Evolutionary conservation across 2,888 invertebrate species (phyloP).

Genomic region (Drosophila diplacantha): DNA sequence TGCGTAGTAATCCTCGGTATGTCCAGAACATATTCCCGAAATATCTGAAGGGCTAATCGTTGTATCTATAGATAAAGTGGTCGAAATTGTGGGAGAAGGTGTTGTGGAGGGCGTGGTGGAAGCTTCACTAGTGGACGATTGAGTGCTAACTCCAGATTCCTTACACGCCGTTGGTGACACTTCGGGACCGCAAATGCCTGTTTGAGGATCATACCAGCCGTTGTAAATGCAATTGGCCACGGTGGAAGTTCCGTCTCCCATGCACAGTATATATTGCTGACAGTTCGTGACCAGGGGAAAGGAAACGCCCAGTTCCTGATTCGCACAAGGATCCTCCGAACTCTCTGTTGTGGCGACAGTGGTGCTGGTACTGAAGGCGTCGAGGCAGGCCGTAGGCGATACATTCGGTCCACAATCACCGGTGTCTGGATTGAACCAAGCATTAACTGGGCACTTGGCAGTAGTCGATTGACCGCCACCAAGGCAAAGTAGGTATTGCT

Average conservation of each 20-base stretch:
- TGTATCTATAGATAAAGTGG: slow-evolving; percentile 15
- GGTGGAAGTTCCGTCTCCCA: slow-evolving; percentile 40
- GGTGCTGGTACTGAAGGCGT: slow-evolving; percentile 28
- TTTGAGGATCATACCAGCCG: slow-evolving; percentile 57
- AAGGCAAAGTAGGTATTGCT: slow-evolving; percentile 54
- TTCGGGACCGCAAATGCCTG: slow-evolving; percentile 58
- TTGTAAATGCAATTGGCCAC: slow-evolving; percentile 56
- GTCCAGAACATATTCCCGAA: slow-evolving; percentile 44
- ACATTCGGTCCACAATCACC: slow-evolving; percentile 59
- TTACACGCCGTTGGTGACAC: slow-evolving; percentile 53
- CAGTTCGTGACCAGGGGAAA: slow-evolving; percentile 53
- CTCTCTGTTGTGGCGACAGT: slow-evolving; percentile 18
- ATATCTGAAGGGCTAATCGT: slow-evolving; percentile 14
- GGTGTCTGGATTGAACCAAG: slow-evolving; percentile 58
- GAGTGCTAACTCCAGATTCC: slow-evolving; percentile 3
- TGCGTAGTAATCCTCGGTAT: slow-evolving; percentile 46
- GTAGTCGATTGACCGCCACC: slow-evolving; percentile 43
- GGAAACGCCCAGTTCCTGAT: slow-evolving; percentile 38
- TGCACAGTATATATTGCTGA: slow-evolving; percentile 55
- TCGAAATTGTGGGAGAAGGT: not conserved
- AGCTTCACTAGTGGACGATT: slow-evolving; percentile 8
- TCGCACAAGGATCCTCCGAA: slow-evolving; percentile 40
- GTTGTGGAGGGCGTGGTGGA: slow-evolving; percentile 11
- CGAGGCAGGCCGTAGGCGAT: slow-evolving; percentile 51
- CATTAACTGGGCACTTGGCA: slow-evolving; percentile 49